Conservation (phyloP, 2,797 vertebrate species). For the Natrix natrix region DNA sequence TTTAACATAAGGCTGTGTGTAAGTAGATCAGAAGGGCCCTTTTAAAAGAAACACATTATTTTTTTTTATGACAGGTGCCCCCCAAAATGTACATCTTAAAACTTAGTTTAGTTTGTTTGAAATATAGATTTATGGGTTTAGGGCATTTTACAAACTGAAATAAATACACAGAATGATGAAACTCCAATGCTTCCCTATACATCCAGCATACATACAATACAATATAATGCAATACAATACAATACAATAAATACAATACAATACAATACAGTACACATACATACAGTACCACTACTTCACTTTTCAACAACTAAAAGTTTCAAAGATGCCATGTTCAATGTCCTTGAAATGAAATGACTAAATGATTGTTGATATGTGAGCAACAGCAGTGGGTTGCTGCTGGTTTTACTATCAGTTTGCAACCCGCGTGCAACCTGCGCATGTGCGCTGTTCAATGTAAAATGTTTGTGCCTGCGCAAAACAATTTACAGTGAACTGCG, state of each 20-base stretch:
- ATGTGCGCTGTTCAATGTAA: too few species aligned
- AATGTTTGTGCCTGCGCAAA: too few species aligned
- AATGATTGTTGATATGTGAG: neutral
- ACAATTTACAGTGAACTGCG: too few species aligned
- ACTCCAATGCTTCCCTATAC: neutral
- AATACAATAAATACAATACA: too few species aligned
- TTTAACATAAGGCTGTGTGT: neutral
- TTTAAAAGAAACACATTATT: neutral
- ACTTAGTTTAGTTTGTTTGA: slow-evolving; percentile 20
- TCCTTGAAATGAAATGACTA: neutral
- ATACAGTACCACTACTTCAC: neutral
- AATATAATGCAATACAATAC: too few species aligned
- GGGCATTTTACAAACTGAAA: slow-evolving; percentile 15
- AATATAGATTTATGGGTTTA: slow-evolving; percentile 27
- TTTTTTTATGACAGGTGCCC: slow-evolving; percentile 17
- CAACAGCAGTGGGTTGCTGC: neutral
- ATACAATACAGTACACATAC: too few species aligned
- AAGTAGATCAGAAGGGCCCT: slow-evolving; percentile 4
- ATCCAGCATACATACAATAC: neutral
- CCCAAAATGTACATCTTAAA: neutral
- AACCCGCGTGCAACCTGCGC: too few species aligned
- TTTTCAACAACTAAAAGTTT: neutral
- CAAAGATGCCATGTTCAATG: neutral
- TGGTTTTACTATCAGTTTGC: too few species aligned
- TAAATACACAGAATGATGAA: neutral